Base-by-base conservation (phyloP, 2,113 vertebrate species). In the Candoia aspera region DNA sequence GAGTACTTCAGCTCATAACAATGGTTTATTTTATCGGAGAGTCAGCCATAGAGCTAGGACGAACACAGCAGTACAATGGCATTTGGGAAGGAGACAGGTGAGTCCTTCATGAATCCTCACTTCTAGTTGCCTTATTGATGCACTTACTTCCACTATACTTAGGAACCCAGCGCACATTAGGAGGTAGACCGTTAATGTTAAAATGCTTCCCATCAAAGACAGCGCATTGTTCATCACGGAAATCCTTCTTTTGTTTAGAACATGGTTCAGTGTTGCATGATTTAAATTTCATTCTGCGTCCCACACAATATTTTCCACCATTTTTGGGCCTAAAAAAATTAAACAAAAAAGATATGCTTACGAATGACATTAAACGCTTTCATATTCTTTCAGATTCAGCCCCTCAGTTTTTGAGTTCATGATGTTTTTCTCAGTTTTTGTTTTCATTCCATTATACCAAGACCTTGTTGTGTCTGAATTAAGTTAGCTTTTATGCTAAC, bases 61-160 rank as follows among this genome's bases (percentile, higher is more conserved):
- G 6, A 53, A 42, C 62, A 68, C 6, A n/a, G 37, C 42, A 59
- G 1, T 46, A 58, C 42, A 42, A 13, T 9, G 8, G 19, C 12
- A 29, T 55, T 37, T 26, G 10, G 57, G 33, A 46, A 46, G 33
- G 0, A 29, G 46, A 53, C 12, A 55, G 26, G 85, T 57, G 54
- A 42, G 57, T n/a, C 55, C 24, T 15, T 13, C 21, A 1, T 10
- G 12, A 1, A 0, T 0, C 0, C 53, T 86, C 33, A 84, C 46
- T 33, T 0, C 54, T 15, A n/a, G 29, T 1, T 54, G 15, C 24
- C 0, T 1, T 21, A 0, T 46, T 3, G 11, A 1, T 4, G 19
- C 86, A 97, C 99, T 99, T 97, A 99, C 99, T 99, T 98, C 99
- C 99, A 12, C 99, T 99, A 97, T 99, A 99, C 86, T 99, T 99